Evolutionary conservation across 2,113 vertebrate genomes (phyloP), one percentile per base, ranked within the genome.

Genomic region (Passerina amoena): DNA sequence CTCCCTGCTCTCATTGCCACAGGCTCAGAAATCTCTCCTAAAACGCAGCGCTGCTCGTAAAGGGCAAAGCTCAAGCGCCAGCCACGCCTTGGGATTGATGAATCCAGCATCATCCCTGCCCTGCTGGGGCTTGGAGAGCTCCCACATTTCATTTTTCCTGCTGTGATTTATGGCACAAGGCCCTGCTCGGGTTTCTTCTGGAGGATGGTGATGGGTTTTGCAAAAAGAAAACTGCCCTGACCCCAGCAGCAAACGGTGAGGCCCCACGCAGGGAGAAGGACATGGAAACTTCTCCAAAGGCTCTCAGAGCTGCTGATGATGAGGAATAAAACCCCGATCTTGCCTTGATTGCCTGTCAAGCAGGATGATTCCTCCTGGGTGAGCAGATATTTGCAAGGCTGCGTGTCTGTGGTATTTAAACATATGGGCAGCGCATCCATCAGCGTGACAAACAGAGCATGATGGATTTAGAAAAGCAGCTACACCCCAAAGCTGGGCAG

Each of bases 291-390:
- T 83, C 88, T 60, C 82, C 79, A 25, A 9, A 77, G 51, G 12
- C 9, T 59, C 82, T 44, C 17, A 14, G 50, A 69, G 78, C 2
- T 94, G 87, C 16, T 42, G 90, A 38, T n/a, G 68, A 37, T 14
- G 65, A 80, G 4, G 0, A 47, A 76, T 64, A 56, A 69, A 85
- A 18, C 5, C 5, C 82, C 78, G 27, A 92, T 92, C 37, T 60
- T 59, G n/a, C 8, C 86, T 81, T 78, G 90, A 80, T 17, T 68
- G 96, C 93, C 88, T 88, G 96, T 90, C 93, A 93, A 19, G 38
- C 35, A 6, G 6, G 51, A 75, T 81, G 91, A 93, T 93, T 84
- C 92, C 86, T 86, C 82, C 54, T 0, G 15, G 71, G 30, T 19
- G 93, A 91, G 90, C 76, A 71, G 93, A 59, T 28, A 90, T 71